Conservation (phyloP, 2,113 vertebrate species). For the Gallinago paraguaiae region DNA sequence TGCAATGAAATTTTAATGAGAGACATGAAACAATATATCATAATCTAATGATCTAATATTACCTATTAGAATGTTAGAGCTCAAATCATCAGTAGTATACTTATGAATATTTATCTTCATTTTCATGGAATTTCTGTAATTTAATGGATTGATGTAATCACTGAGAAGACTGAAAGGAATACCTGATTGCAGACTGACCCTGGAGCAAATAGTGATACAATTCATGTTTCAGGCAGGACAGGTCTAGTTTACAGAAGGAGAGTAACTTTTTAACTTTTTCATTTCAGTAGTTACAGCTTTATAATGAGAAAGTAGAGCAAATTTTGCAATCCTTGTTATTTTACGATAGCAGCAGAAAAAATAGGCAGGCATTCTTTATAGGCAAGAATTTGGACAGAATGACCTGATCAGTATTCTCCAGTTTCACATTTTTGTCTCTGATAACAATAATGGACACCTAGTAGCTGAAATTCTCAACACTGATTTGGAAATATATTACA, state of each 20-base stretch:
- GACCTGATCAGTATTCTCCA: neutral
- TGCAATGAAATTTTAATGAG: constrained; percentile 62
- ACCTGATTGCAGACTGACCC: constrained; percentile 48
- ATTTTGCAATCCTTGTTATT: neutral
- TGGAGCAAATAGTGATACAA: constrained; percentile 18
- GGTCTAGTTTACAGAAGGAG: neutral
- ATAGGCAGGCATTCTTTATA: neutral
- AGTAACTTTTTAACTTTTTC: constrained; percentile 22
- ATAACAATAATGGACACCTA: neutral
- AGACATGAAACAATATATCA: constrained; percentile 64
- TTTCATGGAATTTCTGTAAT: constrained; percentile 37
- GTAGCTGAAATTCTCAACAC: neutral
- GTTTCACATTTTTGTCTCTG: neutral
- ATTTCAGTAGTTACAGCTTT: neutral
- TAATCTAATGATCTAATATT: constrained; percentile 63
- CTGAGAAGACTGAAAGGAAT: constrained; percentile 27
- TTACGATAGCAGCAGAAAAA: neutral
- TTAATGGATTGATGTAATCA: constrained; percentile 63
- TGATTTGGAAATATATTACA: neutral
- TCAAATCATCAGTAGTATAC: constrained; percentile 57
- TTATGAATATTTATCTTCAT: constrained; percentile 48
- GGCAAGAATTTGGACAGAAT: neutral
- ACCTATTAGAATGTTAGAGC: constrained; percentile 56
- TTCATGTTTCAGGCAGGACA: constrained; percentile 9
- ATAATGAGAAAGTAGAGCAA: neutral